Evolutionary conservation across 2,113 vertebrate genomes (phyloP).

Genomic region (Zingel zingel): DNA sequence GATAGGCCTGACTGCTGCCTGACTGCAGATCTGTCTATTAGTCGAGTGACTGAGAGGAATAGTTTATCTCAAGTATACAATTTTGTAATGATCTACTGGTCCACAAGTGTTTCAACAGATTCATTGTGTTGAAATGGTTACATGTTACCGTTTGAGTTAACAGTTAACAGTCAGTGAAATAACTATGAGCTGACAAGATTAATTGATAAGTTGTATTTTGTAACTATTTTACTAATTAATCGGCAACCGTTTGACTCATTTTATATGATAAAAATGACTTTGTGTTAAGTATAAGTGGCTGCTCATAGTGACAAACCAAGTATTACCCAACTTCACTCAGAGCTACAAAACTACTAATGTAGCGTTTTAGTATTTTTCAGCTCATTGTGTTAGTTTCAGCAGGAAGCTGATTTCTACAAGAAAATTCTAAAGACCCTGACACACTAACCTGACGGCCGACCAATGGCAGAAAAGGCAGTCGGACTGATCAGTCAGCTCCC

Average conservation of each 20-base stretch:
- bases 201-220: too few relatives aligned
- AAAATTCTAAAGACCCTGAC: too few relatives aligned
- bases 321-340: not conserved
- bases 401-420: not conserved
- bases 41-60: not conserved
- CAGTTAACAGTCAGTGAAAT: too few relatives aligned
- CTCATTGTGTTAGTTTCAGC: not conserved
- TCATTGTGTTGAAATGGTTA: not conserved
- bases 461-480: too few relatives aligned
- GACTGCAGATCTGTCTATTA: not conserved
- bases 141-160: not conserved
- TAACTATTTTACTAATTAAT: too few relatives aligned
- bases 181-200: too few relatives aligned
- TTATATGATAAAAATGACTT: too few relatives aligned
- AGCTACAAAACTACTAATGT: not conserved
- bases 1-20: not conserved
- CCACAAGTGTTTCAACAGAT: not conserved
- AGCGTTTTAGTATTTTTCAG: not conserved
- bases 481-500: too few relatives aligned
- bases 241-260: too few relatives aligned
- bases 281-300: not conserved
- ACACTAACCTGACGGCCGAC: too few relatives aligned
- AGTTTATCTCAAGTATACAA: not conserved
- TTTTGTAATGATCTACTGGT: not conserved
- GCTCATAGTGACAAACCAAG: not conserved